These are phyloP conservation scores for Euclidia mi DNA, from an alignment of 2,888 invertebrate genomes.

Conservation along the genomic window DNA sequence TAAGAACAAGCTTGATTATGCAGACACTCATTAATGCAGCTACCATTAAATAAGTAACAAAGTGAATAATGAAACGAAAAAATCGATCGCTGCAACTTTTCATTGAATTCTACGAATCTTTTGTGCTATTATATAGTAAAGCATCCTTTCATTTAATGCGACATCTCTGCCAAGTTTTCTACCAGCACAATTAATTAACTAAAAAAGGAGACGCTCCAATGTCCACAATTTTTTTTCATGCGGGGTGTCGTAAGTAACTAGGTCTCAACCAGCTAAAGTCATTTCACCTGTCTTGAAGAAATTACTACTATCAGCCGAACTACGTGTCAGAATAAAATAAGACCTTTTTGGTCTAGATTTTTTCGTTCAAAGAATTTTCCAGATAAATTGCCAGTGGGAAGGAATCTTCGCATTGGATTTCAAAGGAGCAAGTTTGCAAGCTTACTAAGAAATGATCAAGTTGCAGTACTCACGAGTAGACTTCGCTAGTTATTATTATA, in stretches of 20 bases:
- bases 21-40: constrained; percentile 40
- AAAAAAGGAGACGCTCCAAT: background rate
- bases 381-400: background rate
- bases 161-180: background rate
- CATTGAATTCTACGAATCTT: no score
- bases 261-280: constrained; percentile 8
- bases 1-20: constrained; percentile 26
- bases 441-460: constrained; percentile 9
- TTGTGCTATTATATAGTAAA: no score
- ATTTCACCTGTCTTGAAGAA: constrained; percentile 16
- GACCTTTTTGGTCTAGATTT: background rate
- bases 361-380: background rate
- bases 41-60: constrained; percentile 17
- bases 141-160: no score
- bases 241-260: constrained; percentile 4
- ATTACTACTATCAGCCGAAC: constrained; percentile 3
- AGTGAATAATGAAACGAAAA: no score
- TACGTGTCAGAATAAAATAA: constrained; percentile 4
- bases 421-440: no score
- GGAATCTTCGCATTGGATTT: background rate
- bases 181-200: constrained; percentile 9
- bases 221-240: constrained; percentile 3
- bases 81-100: no score
- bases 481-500: background rate
- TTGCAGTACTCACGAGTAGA: constrained; percentile 1